phyloP scores from a whole-genome alignment of 2,888 invertebrate species.

The Mimas tiliae region DNA sequence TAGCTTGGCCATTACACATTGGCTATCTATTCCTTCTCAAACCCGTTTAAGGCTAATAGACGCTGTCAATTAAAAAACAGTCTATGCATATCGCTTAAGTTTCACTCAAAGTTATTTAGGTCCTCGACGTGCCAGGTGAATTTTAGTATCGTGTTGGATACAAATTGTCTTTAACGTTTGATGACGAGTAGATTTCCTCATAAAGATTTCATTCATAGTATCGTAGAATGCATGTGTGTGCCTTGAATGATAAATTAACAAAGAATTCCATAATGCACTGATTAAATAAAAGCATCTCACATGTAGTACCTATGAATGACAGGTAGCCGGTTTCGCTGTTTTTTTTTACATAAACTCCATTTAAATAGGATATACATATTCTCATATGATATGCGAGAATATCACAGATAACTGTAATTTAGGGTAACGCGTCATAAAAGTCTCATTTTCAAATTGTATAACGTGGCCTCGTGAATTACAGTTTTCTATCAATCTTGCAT shows the following conservation, averaged over 20 bases:
- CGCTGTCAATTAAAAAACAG: conserved; percentile 12
- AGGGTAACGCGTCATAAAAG: too few relatives aligned
- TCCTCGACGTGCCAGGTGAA: conserved; percentile 12
- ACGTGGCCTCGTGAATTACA: too few relatives aligned
- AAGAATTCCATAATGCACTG: background rate
- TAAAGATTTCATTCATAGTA: conserved; percentile 19
- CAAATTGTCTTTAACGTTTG: conserved; percentile 19
- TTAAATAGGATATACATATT: too few relatives aligned
- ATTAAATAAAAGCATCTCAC: background rate
- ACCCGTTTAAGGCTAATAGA: conserved; percentile 7
- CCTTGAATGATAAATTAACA: conserved; percentile 4
- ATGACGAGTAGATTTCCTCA: conserved; percentile 23
- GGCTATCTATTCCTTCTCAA: background rate
- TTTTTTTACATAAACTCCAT: too few relatives aligned
- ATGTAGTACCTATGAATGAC: too few relatives aligned
- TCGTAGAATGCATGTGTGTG: background rate
- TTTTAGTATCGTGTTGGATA: conserved; percentile 9
- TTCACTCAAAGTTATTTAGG: conserved; percentile 18
- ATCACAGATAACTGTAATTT: too few relatives aligned
- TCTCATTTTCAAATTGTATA: too few relatives aligned
- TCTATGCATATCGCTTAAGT: conserved; percentile 3
- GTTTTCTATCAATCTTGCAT: too few relatives aligned
- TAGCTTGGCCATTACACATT: background rate
- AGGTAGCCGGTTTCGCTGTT: too few relatives aligned
- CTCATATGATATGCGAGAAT: too few relatives aligned